These are phyloP conservation scores for Nycteola revayana DNA, from an alignment of 2,888 invertebrate species.

Conservation along the genomic window DNA sequence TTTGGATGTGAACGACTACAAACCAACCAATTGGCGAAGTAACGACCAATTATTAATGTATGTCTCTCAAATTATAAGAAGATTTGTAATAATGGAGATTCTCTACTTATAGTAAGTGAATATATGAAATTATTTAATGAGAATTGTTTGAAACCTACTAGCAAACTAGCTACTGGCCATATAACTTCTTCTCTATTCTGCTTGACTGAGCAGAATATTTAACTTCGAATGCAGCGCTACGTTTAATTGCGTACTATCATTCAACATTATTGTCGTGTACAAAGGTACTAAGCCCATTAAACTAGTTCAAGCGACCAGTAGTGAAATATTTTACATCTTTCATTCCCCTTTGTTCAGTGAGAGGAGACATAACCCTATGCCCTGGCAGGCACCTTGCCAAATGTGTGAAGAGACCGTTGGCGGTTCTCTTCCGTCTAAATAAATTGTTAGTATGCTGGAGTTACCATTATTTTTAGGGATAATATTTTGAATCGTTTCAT, in stretches of 20 bases:
- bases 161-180: no score
- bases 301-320: slow-evolving; percentile 17
- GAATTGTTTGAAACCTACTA: no score
- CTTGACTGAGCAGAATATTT: slow-evolving; percentile 1
- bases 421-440: slow-evolving; percentile 31
- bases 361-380: slow-evolving; percentile 24
- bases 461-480: slow-evolving; percentile 7
- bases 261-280: slow-evolving; percentile 9
- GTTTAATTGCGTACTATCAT: background rate
- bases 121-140: no score
- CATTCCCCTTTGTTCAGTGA: slow-evolving; percentile 20
- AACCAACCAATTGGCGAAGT: no score
- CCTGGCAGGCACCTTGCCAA: slow-evolving; percentile 41
- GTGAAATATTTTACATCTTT: slow-evolving; percentile 28
- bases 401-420: slow-evolving; percentile 34
- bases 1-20: no score
- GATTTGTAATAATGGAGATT: no score
- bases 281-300: slow-evolving; percentile 11
- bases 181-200: slow-evolving; percentile 17
- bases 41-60: no score
- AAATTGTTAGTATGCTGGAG: slow-evolving; percentile 32
- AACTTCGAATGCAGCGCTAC: background rate
- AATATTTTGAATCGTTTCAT: no score
- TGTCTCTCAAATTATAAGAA: no score
- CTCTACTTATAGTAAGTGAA: no score